Evolutionary conservation across 2,797 vertebrate species (phyloP).

Genomic region (Siniperca scherzeri): DNA sequence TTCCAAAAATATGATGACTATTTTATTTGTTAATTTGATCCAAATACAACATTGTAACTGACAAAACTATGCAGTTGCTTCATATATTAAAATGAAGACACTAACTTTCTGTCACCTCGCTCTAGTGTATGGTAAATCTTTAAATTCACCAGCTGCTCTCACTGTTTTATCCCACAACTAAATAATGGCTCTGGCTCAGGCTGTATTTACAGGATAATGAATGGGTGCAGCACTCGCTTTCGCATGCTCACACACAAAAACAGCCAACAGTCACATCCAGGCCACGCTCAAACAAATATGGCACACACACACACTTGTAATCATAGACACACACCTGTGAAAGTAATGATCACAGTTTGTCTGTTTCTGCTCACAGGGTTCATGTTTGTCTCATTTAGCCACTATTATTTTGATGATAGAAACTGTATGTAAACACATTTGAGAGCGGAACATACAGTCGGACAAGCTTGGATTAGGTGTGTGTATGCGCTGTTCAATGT

Average conservation of each 20-base stretch:
- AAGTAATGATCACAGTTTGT: conserved; percentile 54
- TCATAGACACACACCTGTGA: conserved; percentile 63
- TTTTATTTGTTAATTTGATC: conserved; percentile 19
- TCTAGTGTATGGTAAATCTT: conserved; percentile 62
- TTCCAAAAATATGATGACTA: background rate
- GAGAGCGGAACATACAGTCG: conserved; percentile 28
- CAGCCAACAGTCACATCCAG: conserved; percentile 45
- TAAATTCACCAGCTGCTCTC: conserved; percentile 72
- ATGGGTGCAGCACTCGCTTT: conserved; percentile 57
- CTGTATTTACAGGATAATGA: conserved; percentile 77
- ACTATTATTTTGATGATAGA: conserved; percentile 48
- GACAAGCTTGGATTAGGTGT: conserved; percentile 31
- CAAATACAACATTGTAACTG: background rate
- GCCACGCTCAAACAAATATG: conserved; percentile 47
- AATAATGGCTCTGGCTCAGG: conserved; percentile 73
- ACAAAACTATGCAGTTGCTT: conserved; percentile 4
- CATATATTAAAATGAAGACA: conserved; percentile 57
- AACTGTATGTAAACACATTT: conserved; percentile 50
- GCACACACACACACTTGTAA: conserved; percentile 19
- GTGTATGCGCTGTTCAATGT: conserved; percentile 9
- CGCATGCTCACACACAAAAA: conserved; percentile 50
- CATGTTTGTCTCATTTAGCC: conserved; percentile 64
- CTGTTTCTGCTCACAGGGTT: conserved; percentile 54
- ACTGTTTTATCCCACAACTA: conserved; percentile 71
- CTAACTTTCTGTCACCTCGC: conserved; percentile 47